Base-by-base conservation (phyloP, 2,888 invertebrate genomes). In the Pasiphila rectangulata region DNA sequence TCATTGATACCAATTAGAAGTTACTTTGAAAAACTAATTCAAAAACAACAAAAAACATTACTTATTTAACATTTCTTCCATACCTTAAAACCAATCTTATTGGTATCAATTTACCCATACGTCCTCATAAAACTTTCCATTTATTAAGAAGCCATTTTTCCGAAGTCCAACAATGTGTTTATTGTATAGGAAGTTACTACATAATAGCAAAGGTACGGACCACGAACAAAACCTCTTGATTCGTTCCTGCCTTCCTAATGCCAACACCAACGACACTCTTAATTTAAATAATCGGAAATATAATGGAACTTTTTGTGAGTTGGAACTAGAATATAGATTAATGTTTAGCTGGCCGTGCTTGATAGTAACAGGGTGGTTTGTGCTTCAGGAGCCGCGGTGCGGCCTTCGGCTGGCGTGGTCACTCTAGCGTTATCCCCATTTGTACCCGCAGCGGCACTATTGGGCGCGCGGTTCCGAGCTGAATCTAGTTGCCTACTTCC, bases 391-490 rank as follows among this genome's bases (percentile, higher is more conserved):
- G 86, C 86, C 86, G 88, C 88, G 84, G 86, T 88, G 89, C 88
- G 89, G 87, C 89, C 89, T 72, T 89, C 89, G 74, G 89, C 89
- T 78, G 89, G 89, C 77, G 89, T 89, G 84, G 89, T 89, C 88
- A 89, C 89, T 89, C 89, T 89, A 88, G 89, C 89, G 86, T 89
- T 89, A 88, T 89, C 89, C 85, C 89, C 89, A 88, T 89, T 89
- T 89, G 89, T 89, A 85, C 89, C 89, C 89, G 92, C 93, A 94
- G 94, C 93, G 90, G 93, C 94, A 86, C 91, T 94, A 77, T 90
- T 94, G 90, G 94, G 93, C 81, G 94, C 93, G 81, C 91, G 94
- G 87, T 93, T 93, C 90, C 93, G 93, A 80, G 93, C 93, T 91
- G 93, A 93, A 90, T 92, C 93, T 91, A 92, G 92, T 90, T 93